Conservation (phyloP, 2,888 invertebrate genomes). For the Aspidiotus destructor region DNA sequence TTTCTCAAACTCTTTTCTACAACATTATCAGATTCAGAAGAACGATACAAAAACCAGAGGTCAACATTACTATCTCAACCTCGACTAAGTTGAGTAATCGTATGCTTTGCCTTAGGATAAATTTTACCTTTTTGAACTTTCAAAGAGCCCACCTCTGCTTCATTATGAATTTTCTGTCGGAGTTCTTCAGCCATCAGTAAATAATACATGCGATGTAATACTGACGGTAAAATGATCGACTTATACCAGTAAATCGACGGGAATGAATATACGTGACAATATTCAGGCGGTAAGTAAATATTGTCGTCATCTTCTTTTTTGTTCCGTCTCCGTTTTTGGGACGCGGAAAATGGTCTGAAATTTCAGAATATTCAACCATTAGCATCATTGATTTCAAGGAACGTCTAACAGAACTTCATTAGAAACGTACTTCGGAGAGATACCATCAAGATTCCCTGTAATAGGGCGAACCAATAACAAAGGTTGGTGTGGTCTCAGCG, state of each 20-base stretch:
- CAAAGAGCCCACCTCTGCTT: slow-evolving; percentile 6
- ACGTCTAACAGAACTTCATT: background rate
- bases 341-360: background rate
- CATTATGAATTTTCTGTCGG: slow-evolving; percentile 46
- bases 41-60: too few species aligned
- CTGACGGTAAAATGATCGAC: slow-evolving; percentile 69
- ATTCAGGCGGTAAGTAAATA: slow-evolving; percentile 54
- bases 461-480: slow-evolving; percentile 69
- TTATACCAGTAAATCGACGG: slow-evolving; percentile 76
- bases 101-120: too few species aligned
- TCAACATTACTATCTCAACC: too few species aligned
- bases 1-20: too few species aligned
- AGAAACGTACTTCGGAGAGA: slow-evolving; percentile 47
- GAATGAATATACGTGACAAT: slow-evolving; percentile 62
- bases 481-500: slow-evolving; percentile 59
- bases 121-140: background rate
- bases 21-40: too few species aligned
- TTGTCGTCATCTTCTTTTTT: slow-evolving; percentile 36
- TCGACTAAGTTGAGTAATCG: too few species aligned
- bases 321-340: background rate
- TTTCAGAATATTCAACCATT: background rate
- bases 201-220: slow-evolving; percentile 65
- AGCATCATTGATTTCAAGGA: background rate
- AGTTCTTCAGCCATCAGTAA: slow-evolving; percentile 66
- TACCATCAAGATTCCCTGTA: slow-evolving; percentile 51